Evolutionary conservation across 2,113 vertebrate genomes (phyloP).

Genomic region (Gymnarchus niloticus): DNA sequence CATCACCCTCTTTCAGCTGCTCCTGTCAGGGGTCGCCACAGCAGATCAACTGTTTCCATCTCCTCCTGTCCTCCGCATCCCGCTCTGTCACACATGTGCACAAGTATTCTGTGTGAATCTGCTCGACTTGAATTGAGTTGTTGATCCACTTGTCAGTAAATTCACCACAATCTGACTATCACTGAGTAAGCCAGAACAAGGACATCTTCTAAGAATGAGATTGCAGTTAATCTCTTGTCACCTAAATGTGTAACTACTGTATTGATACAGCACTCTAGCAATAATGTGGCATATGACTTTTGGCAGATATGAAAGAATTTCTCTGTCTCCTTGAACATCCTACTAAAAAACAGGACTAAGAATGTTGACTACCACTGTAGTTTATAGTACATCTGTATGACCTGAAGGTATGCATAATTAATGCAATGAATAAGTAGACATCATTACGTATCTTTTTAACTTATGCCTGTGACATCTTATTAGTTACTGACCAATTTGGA

Average conservation of each 20-base stretch:
- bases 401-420: not conserved
- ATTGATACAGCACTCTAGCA: not conserved
- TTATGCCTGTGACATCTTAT: no score
- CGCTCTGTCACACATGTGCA: not conserved
- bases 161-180: not conserved
- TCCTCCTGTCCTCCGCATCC: no score
- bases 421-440: not conserved
- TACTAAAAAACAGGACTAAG: not conserved
- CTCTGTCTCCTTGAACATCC: not conserved
- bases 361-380: not conserved
- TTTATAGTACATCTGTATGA: not conserved
- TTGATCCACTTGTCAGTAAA: not conserved
- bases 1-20: no score
- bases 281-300: not conserved
- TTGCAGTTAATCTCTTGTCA: not conserved
- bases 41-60: no score
- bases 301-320: not conserved
- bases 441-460: no score
- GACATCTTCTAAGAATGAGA: no score
- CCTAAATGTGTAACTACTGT: not conserved
- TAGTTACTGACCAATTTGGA: no score
- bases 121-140: not conserved
- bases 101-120: not conserved
- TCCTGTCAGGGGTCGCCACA: no score
- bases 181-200: not conserved